Base-by-base conservation (phyloP, 2,113 vertebrate species). In the Lathamus discolor region DNA sequence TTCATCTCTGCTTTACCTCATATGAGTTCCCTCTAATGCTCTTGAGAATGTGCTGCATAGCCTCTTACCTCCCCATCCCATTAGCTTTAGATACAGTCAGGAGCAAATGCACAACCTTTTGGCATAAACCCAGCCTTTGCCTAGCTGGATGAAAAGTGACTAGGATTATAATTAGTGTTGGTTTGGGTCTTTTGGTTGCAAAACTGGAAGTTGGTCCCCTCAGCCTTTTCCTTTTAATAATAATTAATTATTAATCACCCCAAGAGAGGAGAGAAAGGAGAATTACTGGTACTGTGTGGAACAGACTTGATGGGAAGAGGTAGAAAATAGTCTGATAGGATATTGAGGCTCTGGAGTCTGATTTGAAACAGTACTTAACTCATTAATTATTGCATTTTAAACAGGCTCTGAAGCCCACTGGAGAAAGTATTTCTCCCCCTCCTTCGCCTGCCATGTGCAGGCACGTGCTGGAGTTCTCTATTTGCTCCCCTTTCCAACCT, bases 171-270 rank as follows among this genome's bases (percentile, higher is more conserved):
- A 92, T 95, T 86, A 89, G 10, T 17, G 19, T 68, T 0, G 0
- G 5, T 91, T 86, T 91, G 69, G 66, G 74, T 83, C 75, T 90
- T 96, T 66, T 74, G 61, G 88, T 84, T 92, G 57, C 88, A 91
- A 92, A 91, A 84, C 57, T 86, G 57, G 37, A 79, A 92, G 57
- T 0, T 13, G 39, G 6, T 51, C 48, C 33, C 54, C 55, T 86
- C 48, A 83, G 76, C 41, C 43, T 82, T 84, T 81, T 86, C 59
- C 86, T 89, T 88, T 93, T 92, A 96, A 91, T 68, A 79, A 55
- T 67, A 93, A 83, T 97, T 72, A 95, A 95, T 91, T 82, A 88
- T 96, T 96, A 90, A 96, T 66, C 51, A 51, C 9, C 17, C 37
- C 43, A 92, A 86, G 25, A 82, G 69, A 91, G 48, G 52, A 86